These are phyloP conservation scores for Phrynosoma blainvillii DNA, from an alignment of 2,113 vertebrate genomes.

Conservation along the genomic window DNA sequence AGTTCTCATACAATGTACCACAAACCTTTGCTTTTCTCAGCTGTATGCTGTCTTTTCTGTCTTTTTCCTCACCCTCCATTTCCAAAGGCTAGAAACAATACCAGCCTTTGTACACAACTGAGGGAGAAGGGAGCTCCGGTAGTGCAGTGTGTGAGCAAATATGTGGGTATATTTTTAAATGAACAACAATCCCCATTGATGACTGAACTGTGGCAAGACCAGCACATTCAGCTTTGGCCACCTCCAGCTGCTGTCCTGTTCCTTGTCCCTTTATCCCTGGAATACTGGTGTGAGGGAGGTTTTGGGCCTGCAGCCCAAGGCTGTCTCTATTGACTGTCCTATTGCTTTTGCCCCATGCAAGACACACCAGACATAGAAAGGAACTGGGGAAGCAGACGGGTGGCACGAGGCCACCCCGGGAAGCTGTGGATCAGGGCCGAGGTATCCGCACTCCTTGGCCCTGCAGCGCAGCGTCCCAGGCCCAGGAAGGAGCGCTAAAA, in stretches of 20 bases:
- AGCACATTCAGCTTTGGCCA: constrained; percentile 12
- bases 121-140: not conserved
- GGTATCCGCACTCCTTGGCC: no score
- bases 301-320: not conserved
- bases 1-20: not conserved
- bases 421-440: no score
- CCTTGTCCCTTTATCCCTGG: not conserved
- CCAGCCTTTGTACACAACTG: not conserved
- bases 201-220: not conserved
- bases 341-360: not conserved
- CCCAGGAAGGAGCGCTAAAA: no score
- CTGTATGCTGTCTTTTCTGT: not conserved
- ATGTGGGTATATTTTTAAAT: constrained; percentile 50
- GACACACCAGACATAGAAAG: not conserved
- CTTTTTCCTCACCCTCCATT: constrained; percentile 40
- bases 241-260: constrained; percentile 31
- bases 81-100: constrained; percentile 65
- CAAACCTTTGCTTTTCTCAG: not conserved
- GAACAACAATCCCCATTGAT: constrained; percentile 63
- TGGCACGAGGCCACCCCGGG: no score
- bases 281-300: no score
- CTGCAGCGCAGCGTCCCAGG: no score
- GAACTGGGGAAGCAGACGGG: no score
- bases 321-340: no score
- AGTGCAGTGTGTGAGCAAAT: constrained; percentile 32